Evolutionary conservation across 2,113 vertebrate species (phyloP), one percentile per base, ranked within the genome.

Genomic region (Equus przewalskii): DNA sequence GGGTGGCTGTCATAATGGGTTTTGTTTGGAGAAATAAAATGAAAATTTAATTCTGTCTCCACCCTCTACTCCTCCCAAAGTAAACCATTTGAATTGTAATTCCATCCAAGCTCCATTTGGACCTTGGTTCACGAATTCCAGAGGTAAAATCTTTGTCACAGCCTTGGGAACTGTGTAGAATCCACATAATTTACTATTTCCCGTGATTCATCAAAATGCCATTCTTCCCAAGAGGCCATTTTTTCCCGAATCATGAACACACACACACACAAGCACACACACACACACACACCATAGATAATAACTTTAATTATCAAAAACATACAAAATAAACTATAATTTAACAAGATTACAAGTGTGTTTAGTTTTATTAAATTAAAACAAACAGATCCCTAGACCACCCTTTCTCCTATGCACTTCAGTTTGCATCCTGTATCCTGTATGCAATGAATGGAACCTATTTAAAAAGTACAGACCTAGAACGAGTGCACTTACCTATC

Each of bases 181-280:
- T 98, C 97, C 97, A 97, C 98, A 98, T 98, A 98, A 99, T 99
- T 99, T 98, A 98, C 98, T 98, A 97, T 98, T 99, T 99, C 98
- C 98, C 99, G 98, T 96, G 97, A 98, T 98, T 98, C 94, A 96
- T 99, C 98, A 98, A 98, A 98, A 98, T 97, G 98, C 97, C 98
- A 98, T 98, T 98, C 98, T 98, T 98, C 97, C 95, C 97, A 98
- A 98, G 96, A 98, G 98, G 49, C 94, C 97, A 98, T 96, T 95
- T 96, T 98, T 97, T 87, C 78, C 94, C 88, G 41, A 54, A 21
- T 89, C 73, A 19, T 5, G 54, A 78, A 26, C 10, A 22, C 8
- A 76, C 51, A 97, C 69, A 91, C 14, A 60, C 1, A 95, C 16
- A 30, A 4, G 36, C 15, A 6, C 62, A 78, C 65, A 22, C 12